These are phyloP conservation scores for Lasioglossum zephyrum DNA, from an alignment of 2,888 invertebrate species.

Conservation along the genomic window DNA sequence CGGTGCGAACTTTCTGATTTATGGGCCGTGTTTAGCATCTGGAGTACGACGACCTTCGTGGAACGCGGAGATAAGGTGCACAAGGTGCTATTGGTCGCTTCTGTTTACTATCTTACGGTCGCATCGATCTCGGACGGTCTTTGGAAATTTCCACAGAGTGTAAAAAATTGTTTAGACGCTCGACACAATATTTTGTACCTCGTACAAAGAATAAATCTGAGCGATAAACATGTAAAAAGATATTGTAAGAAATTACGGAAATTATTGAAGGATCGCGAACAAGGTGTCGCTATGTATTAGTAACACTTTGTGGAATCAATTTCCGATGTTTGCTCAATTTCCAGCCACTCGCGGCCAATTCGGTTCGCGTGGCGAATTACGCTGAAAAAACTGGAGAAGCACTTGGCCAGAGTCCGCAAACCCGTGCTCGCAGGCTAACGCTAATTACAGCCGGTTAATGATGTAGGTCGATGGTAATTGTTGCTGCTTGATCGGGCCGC, in stretches of 20 bases:
- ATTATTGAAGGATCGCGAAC: no score
- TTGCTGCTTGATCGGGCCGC: slow-evolving; percentile 37
- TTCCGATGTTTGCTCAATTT: neutral
- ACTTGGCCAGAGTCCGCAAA: slow-evolving; percentile 12
- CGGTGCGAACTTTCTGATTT: neutral
- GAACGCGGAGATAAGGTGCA: neutral
- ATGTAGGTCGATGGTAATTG: slow-evolving; percentile 56
- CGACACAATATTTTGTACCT: no score
- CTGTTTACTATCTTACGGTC: neutral
- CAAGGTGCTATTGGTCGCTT: neutral
- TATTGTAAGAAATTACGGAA: no score
- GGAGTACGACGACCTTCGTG: neutral
- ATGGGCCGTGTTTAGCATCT: neutral
- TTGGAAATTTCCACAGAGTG: no score
- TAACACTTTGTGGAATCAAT: no score
- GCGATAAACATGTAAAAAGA: no score
- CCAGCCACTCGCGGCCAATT: neutral
- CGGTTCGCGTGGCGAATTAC: neutral
- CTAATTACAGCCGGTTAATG: slow-evolving; percentile 39
- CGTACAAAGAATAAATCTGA: no score
- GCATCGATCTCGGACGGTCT: neutral
- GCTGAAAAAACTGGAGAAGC: neutral
- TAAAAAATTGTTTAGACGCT: no score
- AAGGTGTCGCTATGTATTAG: no score
- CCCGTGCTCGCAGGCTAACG: slow-evolving; percentile 20